Evolutionary conservation across 2,888 invertebrate species (phyloP), one percentile per base, ranked within the genome.

Genomic region (Dastarcus helophoroides): DNA sequence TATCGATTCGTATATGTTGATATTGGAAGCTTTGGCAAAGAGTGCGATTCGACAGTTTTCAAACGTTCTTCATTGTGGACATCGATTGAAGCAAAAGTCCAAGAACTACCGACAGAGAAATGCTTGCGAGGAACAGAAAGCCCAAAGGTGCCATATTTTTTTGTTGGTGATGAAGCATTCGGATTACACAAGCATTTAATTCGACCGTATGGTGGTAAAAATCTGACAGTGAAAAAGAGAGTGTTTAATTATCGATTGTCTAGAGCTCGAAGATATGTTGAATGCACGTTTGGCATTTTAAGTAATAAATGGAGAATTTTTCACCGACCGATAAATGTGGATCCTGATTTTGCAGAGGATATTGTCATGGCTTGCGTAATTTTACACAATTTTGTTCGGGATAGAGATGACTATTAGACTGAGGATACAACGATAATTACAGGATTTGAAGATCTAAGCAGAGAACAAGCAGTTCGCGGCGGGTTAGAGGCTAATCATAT

Each of bases 281-380:
- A 47, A 31, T 42, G 44, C 26, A 14, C 44, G 6, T 48, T 48
- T 34, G 47, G 46, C 4, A 46, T 50, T 31, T 26, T 48, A 10
- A 36, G 29, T 19, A 46, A 44, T 32, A 50, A 47, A 33, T 47
- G 41, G 47, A 22, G 42, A 29, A 48, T 51, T 17, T 44, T 50
- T 26, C 28, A 33, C 8, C 1, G 29, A 5, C 28, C 33, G 7
- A 9, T 33, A 2, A 29, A 33, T 12, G 11, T 22, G 3, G 8
- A 10, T 3, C 8, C 12, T 8, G 19, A 14, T 3, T 29, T 23
- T 23, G 23, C 28, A 6, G 10, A 4, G 6, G 29, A 28, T 9
- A 33, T 33, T 11, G 17, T 29, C 6, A 29, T 28, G 16, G 28
- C 33, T 10, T 33, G 28, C 8, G 2, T 3, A 11, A 22, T 33